Base-by-base conservation (phyloP, 2,113 vertebrate species). In the Genyomyrus donnyi region DNA sequence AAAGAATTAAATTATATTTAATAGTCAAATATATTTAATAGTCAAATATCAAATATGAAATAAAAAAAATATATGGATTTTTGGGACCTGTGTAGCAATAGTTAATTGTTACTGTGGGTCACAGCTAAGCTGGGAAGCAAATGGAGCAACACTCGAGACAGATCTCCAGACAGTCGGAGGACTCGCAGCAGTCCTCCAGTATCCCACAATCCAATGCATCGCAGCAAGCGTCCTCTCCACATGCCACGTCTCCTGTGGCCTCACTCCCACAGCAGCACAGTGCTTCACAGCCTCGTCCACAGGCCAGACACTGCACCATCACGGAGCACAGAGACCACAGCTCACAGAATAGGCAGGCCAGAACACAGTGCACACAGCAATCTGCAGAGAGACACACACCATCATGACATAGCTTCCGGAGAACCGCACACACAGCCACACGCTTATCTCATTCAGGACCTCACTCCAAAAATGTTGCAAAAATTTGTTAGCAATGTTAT, bases 61-160 rank as follows among this genome's bases (percentile, higher is more conserved):
- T 46, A 3, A 46, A 50, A 50, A 50, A 50, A 31, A 39, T 13
- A 24, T 5, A 39, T 19, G 13, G 53, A 46, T 53, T 21, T 27
- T 84, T 31, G 24, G 52, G 19, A 58, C 77, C 52, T 21, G 21
- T 89, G 50, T 35, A 3, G 10, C 88, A 21, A 35, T 11, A 70
- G 27, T 17, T 83, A 24, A 7, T 45, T 2, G 35, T 49, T 24
- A 19, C 0, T 10, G 4, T 62, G 80, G 27, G 42, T 17, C 24
- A 31, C 52, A 11, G 90, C 89, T 94, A 97, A 0, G 95, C 89
- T 11, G 96, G 95, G 93, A 96, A 96, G 91, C 96, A 97, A 91
- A 97, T 95, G 46, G 96, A 95, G 90, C 96, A 97, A 90, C 96
- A 97, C 87, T 97, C 96, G 90, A 96, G 90, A 80, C 96, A 97